Conservation (phyloP, 2,113 vertebrate species). For the Noturus placidus region DNA sequence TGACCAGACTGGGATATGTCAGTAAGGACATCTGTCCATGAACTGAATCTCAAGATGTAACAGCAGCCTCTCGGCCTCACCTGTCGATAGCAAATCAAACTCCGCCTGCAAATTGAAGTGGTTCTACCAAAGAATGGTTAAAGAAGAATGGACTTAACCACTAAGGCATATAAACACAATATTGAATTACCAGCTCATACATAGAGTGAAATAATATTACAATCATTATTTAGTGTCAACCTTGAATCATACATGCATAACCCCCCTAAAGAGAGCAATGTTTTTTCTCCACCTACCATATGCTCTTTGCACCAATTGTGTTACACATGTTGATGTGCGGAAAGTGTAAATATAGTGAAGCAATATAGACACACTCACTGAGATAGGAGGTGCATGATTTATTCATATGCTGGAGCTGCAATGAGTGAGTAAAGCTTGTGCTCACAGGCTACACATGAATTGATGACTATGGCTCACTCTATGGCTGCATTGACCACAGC, state of each 20-base stretch:
- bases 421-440: constrained; percentile 50
- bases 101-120: too few relatives aligned
- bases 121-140: too few relatives aligned
- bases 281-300: constrained; percentile 30
- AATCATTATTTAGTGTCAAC: background rate
- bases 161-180: background rate
- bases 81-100: too few relatives aligned
- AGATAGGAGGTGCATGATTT: constrained; percentile 47
- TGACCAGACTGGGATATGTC: too few relatives aligned
- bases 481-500: constrained; percentile 49
- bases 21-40: too few relatives aligned
- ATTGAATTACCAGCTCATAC: background rate
- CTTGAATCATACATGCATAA: background rate
- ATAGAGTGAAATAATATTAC: background rate
- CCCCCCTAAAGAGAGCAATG: background rate
- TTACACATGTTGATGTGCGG: constrained; percentile 19
- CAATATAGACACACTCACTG: constrained; percentile 43
- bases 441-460: constrained; percentile 34
- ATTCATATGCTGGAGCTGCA: constrained; percentile 35
- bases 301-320: constrained; percentile 10
- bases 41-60: too few relatives aligned
- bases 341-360: constrained; percentile 38
- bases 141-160: too few relatives aligned
- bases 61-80: too few relatives aligned
- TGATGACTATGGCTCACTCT: constrained; percentile 46